Base-by-base conservation (phyloP, 2,113 vertebrate species). In the Channa argus region DNA sequence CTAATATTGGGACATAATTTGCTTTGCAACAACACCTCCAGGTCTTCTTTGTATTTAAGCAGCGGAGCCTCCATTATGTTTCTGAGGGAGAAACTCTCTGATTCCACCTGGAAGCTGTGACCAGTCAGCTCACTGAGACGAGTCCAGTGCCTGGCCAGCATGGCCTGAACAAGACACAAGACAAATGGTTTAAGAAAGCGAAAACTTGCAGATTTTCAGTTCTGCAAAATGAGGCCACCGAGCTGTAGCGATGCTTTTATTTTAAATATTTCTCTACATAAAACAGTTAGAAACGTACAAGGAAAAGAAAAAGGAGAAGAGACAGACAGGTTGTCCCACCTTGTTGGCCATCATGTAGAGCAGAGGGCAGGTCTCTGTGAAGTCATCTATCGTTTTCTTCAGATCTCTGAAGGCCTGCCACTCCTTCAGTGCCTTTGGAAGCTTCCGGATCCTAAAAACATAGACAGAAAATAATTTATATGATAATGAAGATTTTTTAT, bases 311-410 rank as follows among this genome's bases (percentile, higher is more conserved):
- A 24, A 24, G 24, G 24, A 24, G 24, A 24, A 24, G 24, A 24
- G 24, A 24, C 24, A 24, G 12, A 8, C 49, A 3, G 3, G 11
- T 3, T 3, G 5, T 54, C 36, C 39, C 72, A 95, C 95, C 92
- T 96, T 95, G 89, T 95, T 93, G 80, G 94, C 88, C 95, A 96
- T 96, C 94, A 96, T 95, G 89, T 92, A 87, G 82, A 96, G 94
- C 67, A 96, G 91, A 45, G 95, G 94, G 70, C 95, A 96, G 49
- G 85, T 93, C 74, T 95, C 95, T 10, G 88, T 92, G 87, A 96
- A 96, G 91, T 96, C 95, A 80, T 96, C 95, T 9, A 96, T 93
- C 45, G 79, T 95, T 55, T 89, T 95, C 88, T 96, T 96, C 14
- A 96, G 86, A 39, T 96, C 95, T 71, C 90, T 88, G 81, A 96